A percentile compares a stretch with the other conserved stretches of the same genome.
Conservation (phyloP, 2,888 invertebrate genomes). For the Bursaphelenchus okinawaensis region DNA sequence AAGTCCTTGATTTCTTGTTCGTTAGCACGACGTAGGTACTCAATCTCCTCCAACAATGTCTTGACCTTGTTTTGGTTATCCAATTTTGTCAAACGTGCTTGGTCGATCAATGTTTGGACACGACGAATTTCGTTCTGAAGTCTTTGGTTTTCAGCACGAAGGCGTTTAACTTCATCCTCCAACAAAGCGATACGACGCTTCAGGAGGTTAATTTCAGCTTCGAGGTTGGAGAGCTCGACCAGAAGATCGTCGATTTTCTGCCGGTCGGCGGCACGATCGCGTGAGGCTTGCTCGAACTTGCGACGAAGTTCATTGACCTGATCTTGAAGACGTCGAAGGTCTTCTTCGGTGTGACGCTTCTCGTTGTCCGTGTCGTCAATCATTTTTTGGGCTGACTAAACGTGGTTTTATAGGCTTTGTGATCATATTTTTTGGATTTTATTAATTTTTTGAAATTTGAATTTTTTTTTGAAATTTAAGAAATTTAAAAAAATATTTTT, state of each 20-base stretch:
- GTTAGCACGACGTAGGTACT: constrained; percentile 62
- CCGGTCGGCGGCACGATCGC: constrained; percentile 51
- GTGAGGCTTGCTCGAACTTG: constrained; percentile 48
- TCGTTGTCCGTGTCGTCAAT: constrained; percentile 42
- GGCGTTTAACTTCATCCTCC: constrained; percentile 50
- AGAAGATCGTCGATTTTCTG: constrained; percentile 61
- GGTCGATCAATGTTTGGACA: constrained; percentile 60
- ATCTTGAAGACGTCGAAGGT: constrained; percentile 45
- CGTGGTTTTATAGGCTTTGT: background rate
- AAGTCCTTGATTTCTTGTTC: constrained; percentile 58
- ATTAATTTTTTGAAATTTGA: background rate
- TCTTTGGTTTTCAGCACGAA: constrained; percentile 58
- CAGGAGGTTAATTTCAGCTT: constrained; percentile 60
- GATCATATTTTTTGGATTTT: background rate
- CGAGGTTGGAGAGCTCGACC: constrained; percentile 60
- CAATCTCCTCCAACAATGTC: constrained; percentile 62
- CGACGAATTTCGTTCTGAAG: constrained; percentile 56
- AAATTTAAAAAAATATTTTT: no score
- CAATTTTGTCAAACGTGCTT: constrained; percentile 61
- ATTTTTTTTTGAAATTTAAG: background rate
- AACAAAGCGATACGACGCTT: constrained; percentile 42
- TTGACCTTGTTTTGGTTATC: constrained; percentile 62
- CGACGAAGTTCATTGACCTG: constrained; percentile 38
- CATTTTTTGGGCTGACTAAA: constrained; percentile 41
- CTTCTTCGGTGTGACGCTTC: constrained; percentile 35